Evolutionary conservation across 2,888 invertebrate genomes (phyloP).

Genomic region (Dynastes grantii): DNA sequence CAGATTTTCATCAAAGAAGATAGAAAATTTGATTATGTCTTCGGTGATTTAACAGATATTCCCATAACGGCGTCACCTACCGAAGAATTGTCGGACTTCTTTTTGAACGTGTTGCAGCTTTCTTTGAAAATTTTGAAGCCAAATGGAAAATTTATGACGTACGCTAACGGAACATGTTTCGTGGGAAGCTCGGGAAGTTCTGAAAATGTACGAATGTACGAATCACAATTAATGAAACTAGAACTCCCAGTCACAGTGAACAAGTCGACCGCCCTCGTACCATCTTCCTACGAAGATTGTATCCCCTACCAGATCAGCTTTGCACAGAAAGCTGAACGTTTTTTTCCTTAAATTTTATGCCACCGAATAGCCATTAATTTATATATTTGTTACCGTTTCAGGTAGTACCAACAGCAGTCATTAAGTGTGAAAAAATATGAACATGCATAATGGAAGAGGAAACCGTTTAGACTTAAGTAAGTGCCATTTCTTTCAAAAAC

Average conservation of each 20-base stretch:
- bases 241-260: conserved; percentile 82
- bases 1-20: conserved; percentile 85
- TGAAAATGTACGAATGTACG: conserved; percentile 79
- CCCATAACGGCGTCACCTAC: conserved; percentile 88
- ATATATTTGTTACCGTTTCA: conserved; percentile 48
- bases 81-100: conserved; percentile 92
- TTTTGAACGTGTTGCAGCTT: conserved; percentile 85
- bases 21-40: conserved; percentile 91
- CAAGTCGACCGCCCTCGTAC: conserved; percentile 86
- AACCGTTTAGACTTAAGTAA: conserved; percentile 12
- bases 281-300: conserved; percentile 94
- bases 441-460: background rate
- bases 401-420: conserved; percentile 39
- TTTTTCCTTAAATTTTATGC: conserved; percentile 6
- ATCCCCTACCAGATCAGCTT: conserved; percentile 82
- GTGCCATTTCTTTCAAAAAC: conserved; percentile 34
- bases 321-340: conserved; percentile 55
- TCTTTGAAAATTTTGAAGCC: conserved; percentile 87
- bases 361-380: conserved; percentile 31
- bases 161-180: conserved; percentile 88
- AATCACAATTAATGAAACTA: conserved; percentile 82
- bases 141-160: conserved; percentile 92
- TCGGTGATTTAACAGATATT: conserved; percentile 95
- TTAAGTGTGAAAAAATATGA: background rate
- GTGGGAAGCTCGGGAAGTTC: conserved; percentile 73